These are phyloP conservation scores for Meghimatium bilineatum DNA, from an alignment of 2,888 invertebrate genomes.

Conservation along the genomic window DNA sequence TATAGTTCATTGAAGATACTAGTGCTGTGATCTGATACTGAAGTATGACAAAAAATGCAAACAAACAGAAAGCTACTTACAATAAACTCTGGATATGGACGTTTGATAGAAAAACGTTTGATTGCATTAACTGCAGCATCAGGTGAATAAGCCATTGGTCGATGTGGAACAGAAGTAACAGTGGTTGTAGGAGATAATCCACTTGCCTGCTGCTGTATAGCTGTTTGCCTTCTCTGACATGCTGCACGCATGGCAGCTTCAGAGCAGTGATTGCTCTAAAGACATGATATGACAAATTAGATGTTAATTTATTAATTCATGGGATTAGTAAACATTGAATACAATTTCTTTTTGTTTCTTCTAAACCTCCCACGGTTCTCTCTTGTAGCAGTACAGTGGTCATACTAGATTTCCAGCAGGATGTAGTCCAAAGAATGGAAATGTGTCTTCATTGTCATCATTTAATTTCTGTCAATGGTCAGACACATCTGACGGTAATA, in stretches of 20 bases:
- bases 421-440: too few species aligned
- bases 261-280: constrained; percentile 91
- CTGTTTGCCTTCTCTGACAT: constrained; percentile 82
- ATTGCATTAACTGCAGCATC: constrained; percentile 98
- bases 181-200: constrained; percentile 55
- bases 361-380: too few species aligned
- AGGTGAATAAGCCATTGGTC: constrained; percentile 88
- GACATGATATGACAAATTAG: constrained; percentile 44
- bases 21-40: too few species aligned
- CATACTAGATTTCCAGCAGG: too few species aligned
- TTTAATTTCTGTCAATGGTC: too few species aligned
- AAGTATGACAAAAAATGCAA: too few species aligned
- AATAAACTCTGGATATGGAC: constrained; percentile 74
- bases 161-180: constrained; percentile 53
- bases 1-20: too few species aligned
- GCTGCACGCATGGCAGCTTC: constrained; percentile 84
- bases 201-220: constrained; percentile 75
- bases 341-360: too few species aligned
- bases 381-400: too few species aligned
- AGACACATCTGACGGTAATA: too few species aligned
- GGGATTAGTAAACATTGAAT: neutral
- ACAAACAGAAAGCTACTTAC: constrained; percentile 60
- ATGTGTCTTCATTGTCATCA: too few species aligned
- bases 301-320: neutral
- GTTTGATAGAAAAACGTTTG: constrained; percentile 89